Conservation (phyloP, 1,140 invertebrate genomes). For the Andricus grossulariae region DNA sequence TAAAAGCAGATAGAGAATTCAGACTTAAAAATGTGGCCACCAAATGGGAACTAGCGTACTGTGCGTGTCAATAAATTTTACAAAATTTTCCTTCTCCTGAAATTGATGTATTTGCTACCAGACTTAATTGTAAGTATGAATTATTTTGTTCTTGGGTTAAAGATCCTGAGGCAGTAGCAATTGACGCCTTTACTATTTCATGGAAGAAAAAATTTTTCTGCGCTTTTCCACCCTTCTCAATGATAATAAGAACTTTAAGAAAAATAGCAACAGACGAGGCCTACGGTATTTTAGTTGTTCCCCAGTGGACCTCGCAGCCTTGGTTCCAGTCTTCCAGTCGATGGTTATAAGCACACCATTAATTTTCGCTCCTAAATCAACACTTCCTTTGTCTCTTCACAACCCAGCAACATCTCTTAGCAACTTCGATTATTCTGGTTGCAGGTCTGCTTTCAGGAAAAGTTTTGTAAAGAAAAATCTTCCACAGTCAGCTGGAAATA, state of each 20-base stretch:
- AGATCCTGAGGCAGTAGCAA: no score
- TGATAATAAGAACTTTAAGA: neutral
- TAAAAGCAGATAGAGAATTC: neutral
- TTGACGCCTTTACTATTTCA: no score
- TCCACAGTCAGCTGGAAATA: no score
- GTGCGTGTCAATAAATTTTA: neutral
- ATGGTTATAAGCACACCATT: neutral
- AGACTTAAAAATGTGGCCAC: neutral
- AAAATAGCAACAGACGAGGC: neutral
- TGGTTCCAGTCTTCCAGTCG: constrained; percentile 30
- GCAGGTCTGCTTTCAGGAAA: no score
- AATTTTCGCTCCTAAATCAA: neutral
- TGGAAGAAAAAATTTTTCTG: no score
- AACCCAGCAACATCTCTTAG: neutral
- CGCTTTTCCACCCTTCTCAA: neutral
- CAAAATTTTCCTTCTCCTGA: neutral
- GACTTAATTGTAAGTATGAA: neutral
- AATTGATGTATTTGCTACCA: neutral
- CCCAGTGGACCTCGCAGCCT: neutral
- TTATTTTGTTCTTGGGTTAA: neutral
- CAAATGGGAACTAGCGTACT: neutral
- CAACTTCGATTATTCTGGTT: no score
- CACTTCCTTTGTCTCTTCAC: neutral
- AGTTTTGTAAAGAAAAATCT: no score
- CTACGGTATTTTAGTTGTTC: neutral